phyloP scores from a whole-genome alignment of 2,888 invertebrate genomes.

The Philonicus albiceps region DNA sequence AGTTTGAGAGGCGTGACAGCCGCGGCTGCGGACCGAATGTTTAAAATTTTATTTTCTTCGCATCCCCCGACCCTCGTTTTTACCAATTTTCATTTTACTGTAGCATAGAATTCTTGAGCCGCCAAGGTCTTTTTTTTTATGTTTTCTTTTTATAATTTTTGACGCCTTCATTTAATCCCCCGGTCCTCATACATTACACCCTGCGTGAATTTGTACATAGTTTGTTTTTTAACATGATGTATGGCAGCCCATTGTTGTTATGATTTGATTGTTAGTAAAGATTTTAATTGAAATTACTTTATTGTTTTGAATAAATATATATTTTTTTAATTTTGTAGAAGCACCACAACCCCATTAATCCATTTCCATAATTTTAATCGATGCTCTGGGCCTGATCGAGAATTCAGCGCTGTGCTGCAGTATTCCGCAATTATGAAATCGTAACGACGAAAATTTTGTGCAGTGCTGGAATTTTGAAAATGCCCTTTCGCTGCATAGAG shows the following conservation, averaged over 20 bases:
- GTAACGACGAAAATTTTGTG: neutral
- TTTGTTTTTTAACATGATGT: conserved; percentile 13
- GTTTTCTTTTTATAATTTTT: neutral
- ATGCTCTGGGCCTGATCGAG: neutral
- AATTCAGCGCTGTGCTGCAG: neutral
- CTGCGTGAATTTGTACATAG: conserved; percentile 16
- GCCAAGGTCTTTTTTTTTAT: neutral
- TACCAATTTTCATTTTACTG: neutral
- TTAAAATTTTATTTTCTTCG: neutral
- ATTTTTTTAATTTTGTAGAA: neutral
- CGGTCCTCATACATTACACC: neutral
- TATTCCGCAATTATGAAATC: neutral
- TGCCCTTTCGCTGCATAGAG: neutral
- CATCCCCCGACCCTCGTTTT: neutral
- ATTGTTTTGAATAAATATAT: conserved; percentile 14
- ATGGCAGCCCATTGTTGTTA: conserved; percentile 35
- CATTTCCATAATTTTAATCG: neutral
- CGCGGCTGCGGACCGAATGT: neutral
- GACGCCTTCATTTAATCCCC: neutral
- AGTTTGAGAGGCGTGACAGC: neutral
- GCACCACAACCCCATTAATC: neutral
- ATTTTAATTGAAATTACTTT: conserved; percentile 26
- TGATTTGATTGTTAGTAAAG: conserved; percentile 24
- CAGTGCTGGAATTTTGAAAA: neutral
- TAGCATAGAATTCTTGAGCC: neutral